Conservation (phyloP, 2,113 vertebrate species). For the Chloropsis cyanopogon region DNA sequence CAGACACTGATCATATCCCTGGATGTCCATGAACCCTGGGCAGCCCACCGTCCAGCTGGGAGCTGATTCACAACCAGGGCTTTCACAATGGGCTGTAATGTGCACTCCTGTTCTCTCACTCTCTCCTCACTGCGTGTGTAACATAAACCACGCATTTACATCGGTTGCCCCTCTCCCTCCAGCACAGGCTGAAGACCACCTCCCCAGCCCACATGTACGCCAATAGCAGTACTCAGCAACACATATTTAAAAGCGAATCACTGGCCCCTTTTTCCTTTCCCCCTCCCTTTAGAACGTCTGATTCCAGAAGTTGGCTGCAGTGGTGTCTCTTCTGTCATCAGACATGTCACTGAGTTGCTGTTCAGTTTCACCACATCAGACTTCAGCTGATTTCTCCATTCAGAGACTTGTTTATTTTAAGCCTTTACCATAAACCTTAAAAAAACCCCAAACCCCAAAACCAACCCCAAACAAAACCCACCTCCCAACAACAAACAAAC, state of each 20-base stretch:
- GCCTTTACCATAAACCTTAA: conserved; percentile 31
- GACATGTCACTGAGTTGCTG: conserved; percentile 68
- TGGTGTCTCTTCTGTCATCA: conserved; percentile 62
- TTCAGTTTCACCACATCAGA: conserved; percentile 63
- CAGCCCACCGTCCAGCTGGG: conserved; percentile 1
- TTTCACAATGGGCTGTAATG: conserved; percentile 19
- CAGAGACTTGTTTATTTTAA: conserved; percentile 69
- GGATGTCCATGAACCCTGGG: neutral
- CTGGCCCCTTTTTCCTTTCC: neutral
- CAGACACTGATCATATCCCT: neutral
- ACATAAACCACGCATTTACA: conserved; percentile 13
- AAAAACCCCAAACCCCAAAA: neutral
- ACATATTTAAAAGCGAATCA: conserved; percentile 39
- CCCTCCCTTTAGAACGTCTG: conserved; percentile 51
- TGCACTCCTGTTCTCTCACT: neutral
- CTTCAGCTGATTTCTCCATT: conserved; percentile 62
- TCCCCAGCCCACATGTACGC: neutral
- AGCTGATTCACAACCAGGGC: conserved; percentile 12
- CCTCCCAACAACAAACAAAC: neutral
- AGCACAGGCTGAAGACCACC: conserved; percentile 27
- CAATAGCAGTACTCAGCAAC: conserved; percentile 34
- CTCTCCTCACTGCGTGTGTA: conserved; percentile 15
- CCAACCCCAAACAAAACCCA: neutral
- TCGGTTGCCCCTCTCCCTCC: neutral
- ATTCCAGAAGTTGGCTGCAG: conserved; percentile 66